Conservation (phyloP, 2,797 vertebrate genomes). For the Fratercula arctica region DNA sequence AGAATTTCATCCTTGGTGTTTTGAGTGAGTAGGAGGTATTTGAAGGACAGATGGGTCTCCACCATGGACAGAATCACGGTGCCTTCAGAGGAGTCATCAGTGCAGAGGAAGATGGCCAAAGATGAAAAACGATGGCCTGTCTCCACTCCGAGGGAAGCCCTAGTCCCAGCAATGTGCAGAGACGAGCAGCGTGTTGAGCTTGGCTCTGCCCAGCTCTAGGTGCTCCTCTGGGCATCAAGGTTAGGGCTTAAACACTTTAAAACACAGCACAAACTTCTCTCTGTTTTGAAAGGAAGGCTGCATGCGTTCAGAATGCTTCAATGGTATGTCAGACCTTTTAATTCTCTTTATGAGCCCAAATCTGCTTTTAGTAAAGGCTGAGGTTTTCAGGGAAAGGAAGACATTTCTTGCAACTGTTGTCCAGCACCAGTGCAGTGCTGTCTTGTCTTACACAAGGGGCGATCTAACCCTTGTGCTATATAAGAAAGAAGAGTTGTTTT, state of each 20-base stretch:
- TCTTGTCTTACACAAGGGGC: background rate
- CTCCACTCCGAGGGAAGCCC: background rate
- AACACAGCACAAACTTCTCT: background rate
- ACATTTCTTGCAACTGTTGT: background rate
- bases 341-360: background rate
- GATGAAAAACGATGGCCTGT: background rate
- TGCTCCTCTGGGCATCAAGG: background rate
- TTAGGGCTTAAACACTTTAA: background rate
- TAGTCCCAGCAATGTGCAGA: fast-evolving
- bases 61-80: background rate
- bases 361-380: background rate
- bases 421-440: background rate
- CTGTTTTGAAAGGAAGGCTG: background rate
- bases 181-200: background rate
- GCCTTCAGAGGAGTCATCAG: background rate
- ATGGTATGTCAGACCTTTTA: background rate
- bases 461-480: background rate
- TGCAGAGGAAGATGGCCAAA: background rate
- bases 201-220: background rate
- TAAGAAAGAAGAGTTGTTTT: background rate
- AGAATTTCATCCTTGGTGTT: background rate
- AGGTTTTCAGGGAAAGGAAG: background rate
- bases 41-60: background rate
- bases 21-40: background rate
- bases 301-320: background rate